Percentiles rank a stretch among this genome's conserved stretches.
These are phyloP conservation scores for Hylaeus volcanicus DNA, from an alignment of 1,140 invertebrate genomes.

Conservation along the genomic window DNA sequence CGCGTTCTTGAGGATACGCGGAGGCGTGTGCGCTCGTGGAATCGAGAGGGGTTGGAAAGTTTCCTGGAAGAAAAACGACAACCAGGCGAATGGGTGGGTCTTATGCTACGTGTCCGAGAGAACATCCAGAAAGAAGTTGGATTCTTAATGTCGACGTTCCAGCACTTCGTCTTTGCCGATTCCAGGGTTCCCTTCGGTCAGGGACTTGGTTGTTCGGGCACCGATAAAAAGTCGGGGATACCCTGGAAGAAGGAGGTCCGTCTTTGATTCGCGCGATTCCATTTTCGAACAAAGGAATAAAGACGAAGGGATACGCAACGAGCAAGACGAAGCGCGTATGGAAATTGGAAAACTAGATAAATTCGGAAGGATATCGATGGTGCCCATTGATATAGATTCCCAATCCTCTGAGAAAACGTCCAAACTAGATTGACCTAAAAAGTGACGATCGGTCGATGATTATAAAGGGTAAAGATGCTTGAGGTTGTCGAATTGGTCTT, in stretches of 20 bases:
- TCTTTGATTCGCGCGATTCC: conserved; percentile 5
- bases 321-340: conserved; percentile 15
- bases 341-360: neutral
- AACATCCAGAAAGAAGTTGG: conserved; percentile 55
- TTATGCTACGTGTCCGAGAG: conserved; percentile 54
- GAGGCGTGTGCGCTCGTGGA: too few species aligned
- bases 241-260: neutral
- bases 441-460: neutral
- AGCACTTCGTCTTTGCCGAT: conserved; percentile 60
- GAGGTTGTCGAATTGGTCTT: too few species aligned
- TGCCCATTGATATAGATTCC: neutral
- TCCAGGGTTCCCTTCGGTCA: conserved; percentile 6
- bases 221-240: conserved; percentile 12
- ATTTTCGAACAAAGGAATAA: conserved; percentile 2
- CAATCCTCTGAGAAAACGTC: too few species aligned
- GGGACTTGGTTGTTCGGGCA: neutral
- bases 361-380: neutral
- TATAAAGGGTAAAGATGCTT: too few species aligned
- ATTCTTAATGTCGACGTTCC: conserved; percentile 56
- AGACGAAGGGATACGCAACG: conserved; percentile 10
- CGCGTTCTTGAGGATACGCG: conserved; percentile 10
- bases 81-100: conserved; percentile 8
- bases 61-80: conserved; percentile 53
- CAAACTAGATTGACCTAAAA: neutral
- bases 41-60: conserved; percentile 39